Evolutionary conservation across 2,797 vertebrate genomes (phyloP).

Genomic region (Spinibarbus caldwelli): DNA sequence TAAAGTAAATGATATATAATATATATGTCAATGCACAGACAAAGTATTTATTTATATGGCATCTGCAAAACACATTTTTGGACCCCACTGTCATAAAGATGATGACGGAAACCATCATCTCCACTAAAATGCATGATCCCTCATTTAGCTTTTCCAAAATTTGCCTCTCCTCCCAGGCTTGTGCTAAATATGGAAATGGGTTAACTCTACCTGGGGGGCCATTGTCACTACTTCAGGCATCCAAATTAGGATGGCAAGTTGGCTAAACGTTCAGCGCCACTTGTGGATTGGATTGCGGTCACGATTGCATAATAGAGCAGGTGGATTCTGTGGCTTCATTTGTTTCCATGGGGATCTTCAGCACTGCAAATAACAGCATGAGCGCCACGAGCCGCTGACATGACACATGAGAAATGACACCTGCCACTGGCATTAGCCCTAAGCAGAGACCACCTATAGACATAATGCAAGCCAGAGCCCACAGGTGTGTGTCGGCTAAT

Average conservation of each 20-base stretch:
- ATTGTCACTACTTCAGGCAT: conserved; percentile 43
- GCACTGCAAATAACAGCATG: conserved; percentile 8
- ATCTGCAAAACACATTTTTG: background rate
- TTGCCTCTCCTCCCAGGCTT: conserved; percentile 16
- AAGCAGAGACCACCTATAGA: background rate
- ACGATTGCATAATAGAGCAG: conserved; percentile 26
- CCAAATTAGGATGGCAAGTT: conserved; percentile 19
- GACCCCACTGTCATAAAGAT: background rate
- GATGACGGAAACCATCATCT: background rate
- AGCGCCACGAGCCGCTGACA: background rate
- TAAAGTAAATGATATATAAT: no score
- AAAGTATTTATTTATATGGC: background rate
- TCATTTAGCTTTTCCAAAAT: conserved; percentile 17
- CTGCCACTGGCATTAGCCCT: background rate
- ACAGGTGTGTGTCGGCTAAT: conserved; percentile 17
- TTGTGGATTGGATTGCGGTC: conserved; percentile 16
- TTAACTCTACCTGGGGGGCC: conserved; percentile 46
- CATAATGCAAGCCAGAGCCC: conserved; percentile 21
- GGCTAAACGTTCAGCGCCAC: conserved; percentile 37
- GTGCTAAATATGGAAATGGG: conserved; percentile 45
- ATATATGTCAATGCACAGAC: background rate
- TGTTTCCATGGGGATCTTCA: conserved; percentile 29
- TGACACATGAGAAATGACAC: background rate
- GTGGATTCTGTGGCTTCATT: conserved; percentile 12
- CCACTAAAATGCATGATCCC: conserved; percentile 21